Base-by-base conservation (phyloP, 1,140 invertebrate species). In the Yoshiicerus persimilis region DNA sequence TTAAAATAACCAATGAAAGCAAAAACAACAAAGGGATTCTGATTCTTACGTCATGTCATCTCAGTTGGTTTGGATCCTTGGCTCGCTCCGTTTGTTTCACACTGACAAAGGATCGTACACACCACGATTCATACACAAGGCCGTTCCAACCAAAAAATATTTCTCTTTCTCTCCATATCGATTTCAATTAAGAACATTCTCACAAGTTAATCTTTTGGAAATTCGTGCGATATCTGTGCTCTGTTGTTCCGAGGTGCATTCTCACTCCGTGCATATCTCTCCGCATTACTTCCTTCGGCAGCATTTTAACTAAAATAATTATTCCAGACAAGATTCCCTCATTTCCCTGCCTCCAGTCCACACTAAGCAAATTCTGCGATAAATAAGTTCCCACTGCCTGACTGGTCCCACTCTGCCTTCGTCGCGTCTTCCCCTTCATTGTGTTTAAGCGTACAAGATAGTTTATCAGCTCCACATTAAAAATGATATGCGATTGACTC, bases 181-280 rank as follows among this genome's bases (percentile, higher is more conserved):
- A 80, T 80, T 80, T 80, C 75, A 70, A 90, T 89, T 90, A 89
- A 89, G 89, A 90, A 90, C 89, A 90, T 90, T 90, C 90, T 87
- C 90, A 90, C 56, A 88, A 88, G 64, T 87, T 89, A 90, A 90
- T 90, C 89, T 90, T 88, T 89, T 87, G 90, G 90, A 90, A 90
- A 89, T 88, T 39, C 80, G 84, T 88, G 41, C 23, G 56, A 88
- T 86, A 66, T 27, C 66, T 41, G 39, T 16, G 13, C 47, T 56
- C 13, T 47, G 39, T 11, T 70, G 13, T 70, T 10, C 25, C 5
- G 4, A 3, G 5, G 5, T 70, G 5, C 30, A 32, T 70, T 27
- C 64, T 75, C 25, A 25, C 10, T 11, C 9, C 27, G 32, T 30
- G 27, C 66, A 30, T 75, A 34, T 75, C 66, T 75, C 13, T 80